phyloP scores from a whole-genome alignment of 2,888 invertebrate genomes.

The Polyommatus icarus region DNA sequence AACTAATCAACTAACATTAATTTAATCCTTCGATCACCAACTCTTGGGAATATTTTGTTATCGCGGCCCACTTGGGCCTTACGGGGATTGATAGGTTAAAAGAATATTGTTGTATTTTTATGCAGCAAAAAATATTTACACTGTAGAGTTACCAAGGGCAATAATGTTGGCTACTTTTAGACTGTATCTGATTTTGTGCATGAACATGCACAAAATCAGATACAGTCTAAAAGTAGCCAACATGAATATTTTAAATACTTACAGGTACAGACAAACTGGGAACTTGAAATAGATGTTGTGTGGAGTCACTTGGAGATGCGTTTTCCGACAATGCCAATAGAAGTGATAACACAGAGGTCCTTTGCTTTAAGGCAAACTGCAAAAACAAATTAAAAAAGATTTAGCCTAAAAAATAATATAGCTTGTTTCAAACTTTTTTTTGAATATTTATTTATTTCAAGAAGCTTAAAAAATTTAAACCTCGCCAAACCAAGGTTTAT shows the following conservation, averaged over 20 bases:
- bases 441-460: too few relatives aligned
- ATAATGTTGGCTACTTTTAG: neutral
- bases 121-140: neutral
- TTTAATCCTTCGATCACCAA: neutral
- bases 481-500: too few relatives aligned
- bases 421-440: neutral
- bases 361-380: conserved; percentile 81
- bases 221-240: too few relatives aligned
- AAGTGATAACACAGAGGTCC: conserved; percentile 79
- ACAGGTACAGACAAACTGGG: conserved; percentile 59
- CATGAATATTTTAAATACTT: conserved; percentile 44
- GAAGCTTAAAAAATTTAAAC: too few relatives aligned
- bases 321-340: conserved; percentile 68
- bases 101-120: neutral
- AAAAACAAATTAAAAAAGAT: neutral
- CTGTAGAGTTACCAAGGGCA: neutral
- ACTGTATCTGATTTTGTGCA: too few relatives aligned
- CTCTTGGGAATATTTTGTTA: too few relatives aligned
- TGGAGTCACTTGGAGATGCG: conserved; percentile 58
- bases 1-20: neutral
- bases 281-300: conserved; percentile 68
- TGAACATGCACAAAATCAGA: neutral
- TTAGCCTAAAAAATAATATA: neutral
- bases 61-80: too few relatives aligned
- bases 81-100: neutral